These are phyloP conservation scores for Propithecus perrieri DNA, from an alignment of 2,797 vertebrate genomes.

Conservation along the genomic window DNA sequence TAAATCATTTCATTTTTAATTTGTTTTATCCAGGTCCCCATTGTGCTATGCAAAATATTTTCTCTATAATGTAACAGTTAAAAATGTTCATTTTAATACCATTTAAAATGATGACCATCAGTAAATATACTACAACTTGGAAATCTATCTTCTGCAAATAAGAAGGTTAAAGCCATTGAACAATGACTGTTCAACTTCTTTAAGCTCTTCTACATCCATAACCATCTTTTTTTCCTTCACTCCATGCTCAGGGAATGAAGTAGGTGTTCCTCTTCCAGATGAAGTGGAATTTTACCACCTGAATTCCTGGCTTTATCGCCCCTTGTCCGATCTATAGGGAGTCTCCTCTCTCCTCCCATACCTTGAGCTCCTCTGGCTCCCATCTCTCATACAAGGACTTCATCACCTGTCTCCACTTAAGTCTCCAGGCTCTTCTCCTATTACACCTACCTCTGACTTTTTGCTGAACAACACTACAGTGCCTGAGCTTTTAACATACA, in stretches of 20 bases:
- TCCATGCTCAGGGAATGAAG: background rate
- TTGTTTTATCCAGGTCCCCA: background rate
- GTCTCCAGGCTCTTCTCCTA: background rate
- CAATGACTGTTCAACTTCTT: background rate
- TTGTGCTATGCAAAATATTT: background rate
- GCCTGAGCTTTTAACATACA: background rate
- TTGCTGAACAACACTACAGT: background rate
- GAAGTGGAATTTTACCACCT: background rate
- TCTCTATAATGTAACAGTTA: background rate
- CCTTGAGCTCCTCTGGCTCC: background rate
- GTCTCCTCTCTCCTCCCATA: background rate
- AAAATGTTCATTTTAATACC: background rate
- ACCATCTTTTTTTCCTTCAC: background rate
- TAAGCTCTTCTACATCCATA: background rate
- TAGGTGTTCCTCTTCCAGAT: background rate
- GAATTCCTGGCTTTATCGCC: background rate
- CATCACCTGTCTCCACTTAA: background rate
- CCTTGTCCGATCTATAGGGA: background rate
- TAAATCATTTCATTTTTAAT: background rate
- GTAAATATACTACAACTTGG: background rate
- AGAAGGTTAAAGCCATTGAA: background rate
- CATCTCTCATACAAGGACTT: background rate
- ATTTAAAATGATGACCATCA: background rate
- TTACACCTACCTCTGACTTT: background rate
- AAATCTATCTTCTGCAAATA: background rate